Base-by-base conservation (phyloP, 37 sponge, comb jelly and placozoan genomes). In the Lycopodina hypogea region DNA sequence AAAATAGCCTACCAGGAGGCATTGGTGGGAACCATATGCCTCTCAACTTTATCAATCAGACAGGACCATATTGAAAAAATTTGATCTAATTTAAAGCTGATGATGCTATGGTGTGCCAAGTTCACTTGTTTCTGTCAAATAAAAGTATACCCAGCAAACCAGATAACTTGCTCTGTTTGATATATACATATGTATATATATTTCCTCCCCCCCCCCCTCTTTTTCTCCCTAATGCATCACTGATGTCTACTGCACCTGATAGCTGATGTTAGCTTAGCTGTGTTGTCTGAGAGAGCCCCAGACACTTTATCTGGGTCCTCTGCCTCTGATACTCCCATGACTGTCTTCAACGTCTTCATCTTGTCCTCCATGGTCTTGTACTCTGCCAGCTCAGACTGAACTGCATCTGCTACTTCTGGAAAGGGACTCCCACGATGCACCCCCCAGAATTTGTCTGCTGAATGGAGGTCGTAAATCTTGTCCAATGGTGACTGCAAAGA, bases 321-420 rank as follows among this genome's bases (percentile, higher is more conserved):
- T 1, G 56, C 85, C 17, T 90, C 88, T 24, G 93, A 92, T 62
- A 77, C 82, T 30, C 86, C 87, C 98, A 92, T 92, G 32, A 87
- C 94, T 0, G 74, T 78, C 78, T 95, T 98, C 58, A 98, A 83
- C n/a, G 83, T 71, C 82, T 83, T 90, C 24, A 98, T 81, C 68
- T 95, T 92, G n/a, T 90, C 93, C 65, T 95, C 99, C 18, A 82
- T 79, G 18, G 89, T 74, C 68, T 90, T 90, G 81, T 95, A 98
- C 35, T 83, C 88, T 15, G 90, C 85, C 9, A 98, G 71, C 58
- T 94, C 96, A 0, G 75, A 63, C 67, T 98, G 99, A 0, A 98
- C 86, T 18, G 99, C 82, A 68, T 98, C 99, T 28, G 99, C 99
- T 32, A 98, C 95, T n/a, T 79, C 88, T 22, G 99, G 99, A 55